Evolutionary conservation across 2,888 invertebrate species (phyloP).

Genomic region (Sturmia bella): DNA sequence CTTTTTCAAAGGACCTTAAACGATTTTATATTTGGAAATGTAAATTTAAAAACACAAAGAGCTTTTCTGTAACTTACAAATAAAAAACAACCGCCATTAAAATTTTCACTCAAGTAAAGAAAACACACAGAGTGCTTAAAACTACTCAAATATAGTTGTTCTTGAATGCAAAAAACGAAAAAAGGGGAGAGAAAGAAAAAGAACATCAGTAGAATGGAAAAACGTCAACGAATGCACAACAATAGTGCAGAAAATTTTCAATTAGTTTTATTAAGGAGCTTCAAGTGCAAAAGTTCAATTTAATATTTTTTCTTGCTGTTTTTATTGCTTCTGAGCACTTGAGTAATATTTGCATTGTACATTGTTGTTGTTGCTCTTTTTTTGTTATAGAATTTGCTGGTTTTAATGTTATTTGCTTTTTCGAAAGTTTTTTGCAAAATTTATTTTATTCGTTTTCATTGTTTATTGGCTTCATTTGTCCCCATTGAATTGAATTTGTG

Average conservation of each 20-base stretch:
- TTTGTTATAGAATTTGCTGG: conserved; percentile 12
- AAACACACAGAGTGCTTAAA: conserved; percentile 21
- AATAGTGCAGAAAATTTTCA: conserved; percentile 65
- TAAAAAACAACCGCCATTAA: conserved; percentile 31
- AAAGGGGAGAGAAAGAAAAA: neutral
- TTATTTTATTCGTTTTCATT: conserved; percentile 31
- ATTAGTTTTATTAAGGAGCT: conserved; percentile 69
- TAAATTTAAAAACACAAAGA: conserved; percentile 10
- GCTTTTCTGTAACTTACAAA: conserved; percentile 19
- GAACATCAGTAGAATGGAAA: conserved; percentile 25
- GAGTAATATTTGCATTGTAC: conserved; percentile 53
- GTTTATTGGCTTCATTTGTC: conserved; percentile 66
- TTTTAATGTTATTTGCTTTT: conserved; percentile 38
- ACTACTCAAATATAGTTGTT: too few relatives aligned
- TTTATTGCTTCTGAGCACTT: conserved; percentile 25
- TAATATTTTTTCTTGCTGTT: conserved; percentile 50
- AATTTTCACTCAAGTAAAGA: conserved; percentile 28
- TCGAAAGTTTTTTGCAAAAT: conserved; percentile 16
- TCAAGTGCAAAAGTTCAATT: conserved; percentile 70
- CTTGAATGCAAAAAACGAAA: neutral
- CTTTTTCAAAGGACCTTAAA: conserved; percentile 15
- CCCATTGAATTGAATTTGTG: conserved; percentile 59
- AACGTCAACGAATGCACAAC: conserved; percentile 58
- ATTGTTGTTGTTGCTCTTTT: conserved; percentile 37
- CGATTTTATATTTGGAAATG: conserved; percentile 15